A percentile compares a stretch with the other conserved stretches of the same genome.
These are phyloP conservation scores for Yponomeuta cagnagella DNA, from an alignment of 2,888 invertebrate genomes.

Conservation along the genomic window DNA sequence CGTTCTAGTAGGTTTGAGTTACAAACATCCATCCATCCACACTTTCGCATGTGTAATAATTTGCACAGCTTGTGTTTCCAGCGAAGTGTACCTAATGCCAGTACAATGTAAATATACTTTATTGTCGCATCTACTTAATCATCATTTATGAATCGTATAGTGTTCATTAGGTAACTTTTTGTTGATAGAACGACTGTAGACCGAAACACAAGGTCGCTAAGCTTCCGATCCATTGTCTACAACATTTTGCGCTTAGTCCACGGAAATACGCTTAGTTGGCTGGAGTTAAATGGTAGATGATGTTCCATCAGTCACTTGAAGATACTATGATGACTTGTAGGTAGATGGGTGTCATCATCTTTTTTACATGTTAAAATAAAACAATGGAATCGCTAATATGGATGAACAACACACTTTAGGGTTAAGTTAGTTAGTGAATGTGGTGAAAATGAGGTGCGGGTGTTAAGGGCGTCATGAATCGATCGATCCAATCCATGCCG, in stretches of 20 bases:
- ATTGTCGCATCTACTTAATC: background rate
- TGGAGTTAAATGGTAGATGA: slow-evolving; percentile 62
- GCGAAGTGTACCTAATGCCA: background rate
- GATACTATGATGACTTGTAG: slow-evolving; percentile 38
- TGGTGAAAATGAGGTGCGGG: slow-evolving; percentile 20
- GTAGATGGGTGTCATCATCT: slow-evolving; percentile 25
- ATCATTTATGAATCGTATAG: background rate
- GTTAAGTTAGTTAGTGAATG: slow-evolving; percentile 23
- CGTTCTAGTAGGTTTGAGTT: no score
- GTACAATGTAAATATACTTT: background rate
- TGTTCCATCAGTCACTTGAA: slow-evolving; percentile 42
- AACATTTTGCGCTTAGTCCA: slow-evolving; percentile 43
- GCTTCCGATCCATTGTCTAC: slow-evolving; percentile 58
- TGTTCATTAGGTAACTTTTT: slow-evolving; percentile 10
- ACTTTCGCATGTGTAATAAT: no score
- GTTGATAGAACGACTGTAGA: background rate
- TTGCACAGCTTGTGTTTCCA: background rate
- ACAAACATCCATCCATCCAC: no score
- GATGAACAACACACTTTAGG: slow-evolving; percentile 13
- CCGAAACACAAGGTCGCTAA: slow-evolving; percentile 41
- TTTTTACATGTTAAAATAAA: slow-evolving; percentile 32
- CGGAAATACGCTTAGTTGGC: slow-evolving; percentile 70
- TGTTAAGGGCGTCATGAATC: slow-evolving; percentile 28
- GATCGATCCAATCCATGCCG: slow-evolving; percentile 26
- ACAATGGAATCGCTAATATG: slow-evolving; percentile 33